phyloP scores from a whole-genome alignment of 1,140 invertebrate species.

The Caenorhabditis brenneri region DNA sequence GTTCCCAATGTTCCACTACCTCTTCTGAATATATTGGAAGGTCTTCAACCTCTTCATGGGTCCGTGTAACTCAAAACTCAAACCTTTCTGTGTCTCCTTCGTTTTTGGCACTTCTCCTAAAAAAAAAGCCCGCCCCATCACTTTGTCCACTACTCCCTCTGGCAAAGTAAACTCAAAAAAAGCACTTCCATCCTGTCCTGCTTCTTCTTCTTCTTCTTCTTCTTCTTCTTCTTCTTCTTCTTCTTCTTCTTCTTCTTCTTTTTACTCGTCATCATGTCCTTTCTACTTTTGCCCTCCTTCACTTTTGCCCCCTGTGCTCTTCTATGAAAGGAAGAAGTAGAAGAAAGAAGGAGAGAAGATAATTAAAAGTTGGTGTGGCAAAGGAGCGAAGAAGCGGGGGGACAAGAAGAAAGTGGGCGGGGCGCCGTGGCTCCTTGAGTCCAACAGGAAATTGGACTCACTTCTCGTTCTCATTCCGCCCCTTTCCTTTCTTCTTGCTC shows the following conservation, averaged over 20 bases:
- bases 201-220: not conserved
- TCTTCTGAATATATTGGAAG: not conserved
- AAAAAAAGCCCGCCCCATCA: conserved; percentile 25
- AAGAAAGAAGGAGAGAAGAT: conserved; percentile 1
- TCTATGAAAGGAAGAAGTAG: not conserved
- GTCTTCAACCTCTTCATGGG: not conserved
- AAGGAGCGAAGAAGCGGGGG: not conserved
- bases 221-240: not conserved
- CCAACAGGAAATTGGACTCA: conserved; percentile 27
- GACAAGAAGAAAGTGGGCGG: not conserved
- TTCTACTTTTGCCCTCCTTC: conserved; percentile 24
- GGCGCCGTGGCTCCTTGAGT: conserved; percentile 18
- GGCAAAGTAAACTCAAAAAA: conserved; percentile 34
- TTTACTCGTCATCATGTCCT: conserved; percentile 23
- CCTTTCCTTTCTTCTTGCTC: not conserved
- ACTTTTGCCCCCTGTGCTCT: conserved; percentile 10
- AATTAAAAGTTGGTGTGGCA: conserved; percentile 40
- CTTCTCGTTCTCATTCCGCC: conserved; percentile 41
- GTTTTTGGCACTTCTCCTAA: not conserved
- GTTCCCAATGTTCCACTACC: conserved; percentile 1
- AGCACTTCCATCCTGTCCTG: conserved; percentile 8
- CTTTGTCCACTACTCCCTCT: conserved; percentile 31
- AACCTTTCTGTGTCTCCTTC: conserved; percentile 17
- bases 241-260: not conserved
- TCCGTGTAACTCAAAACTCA: conserved; percentile 45